These are phyloP conservation scores for Sphinx pinastri DNA, from an alignment of 2,888 invertebrate genomes.

Conservation along the genomic window DNA sequence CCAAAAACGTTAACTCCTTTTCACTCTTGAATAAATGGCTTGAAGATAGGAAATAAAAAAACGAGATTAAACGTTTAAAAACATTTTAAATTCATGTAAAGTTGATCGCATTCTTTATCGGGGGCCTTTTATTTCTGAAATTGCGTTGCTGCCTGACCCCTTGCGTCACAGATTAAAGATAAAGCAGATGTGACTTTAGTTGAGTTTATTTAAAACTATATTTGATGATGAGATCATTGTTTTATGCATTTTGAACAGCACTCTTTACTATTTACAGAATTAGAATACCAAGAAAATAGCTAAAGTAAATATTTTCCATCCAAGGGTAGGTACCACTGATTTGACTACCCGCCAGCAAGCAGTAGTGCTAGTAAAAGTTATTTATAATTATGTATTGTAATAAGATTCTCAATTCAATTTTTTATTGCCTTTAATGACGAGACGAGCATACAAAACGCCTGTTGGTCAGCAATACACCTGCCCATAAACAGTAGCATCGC, in stretches of 20 bases:
- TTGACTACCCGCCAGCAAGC: too few species aligned
- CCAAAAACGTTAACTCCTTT: background rate
- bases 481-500: too few species aligned
- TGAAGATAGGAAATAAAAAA: conserved; percentile 16
- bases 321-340: too few species aligned
- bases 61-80: conserved; percentile 25
- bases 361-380: too few species aligned
- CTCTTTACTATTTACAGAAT: background rate
- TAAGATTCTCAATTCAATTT: too few species aligned
- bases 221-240: background rate
- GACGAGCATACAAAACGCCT: too few species aligned
- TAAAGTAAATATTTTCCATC: too few species aligned
- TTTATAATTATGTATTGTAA: too few species aligned
- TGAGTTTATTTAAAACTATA: conserved; percentile 7
- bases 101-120: conserved; percentile 30
- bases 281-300: too few species aligned
- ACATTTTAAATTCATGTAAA: conserved; percentile 28
- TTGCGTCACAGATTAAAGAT: conserved; percentile 29
- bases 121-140: conserved; percentile 26
- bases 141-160: conserved; percentile 29
- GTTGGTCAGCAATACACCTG: too few species aligned
- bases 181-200: conserved; percentile 23
- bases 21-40: conserved; percentile 9
- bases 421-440: too few species aligned
- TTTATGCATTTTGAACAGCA: background rate